phyloP scores from a whole-genome alignment of 2,888 invertebrate species.

The Theristus sp. region DNA sequence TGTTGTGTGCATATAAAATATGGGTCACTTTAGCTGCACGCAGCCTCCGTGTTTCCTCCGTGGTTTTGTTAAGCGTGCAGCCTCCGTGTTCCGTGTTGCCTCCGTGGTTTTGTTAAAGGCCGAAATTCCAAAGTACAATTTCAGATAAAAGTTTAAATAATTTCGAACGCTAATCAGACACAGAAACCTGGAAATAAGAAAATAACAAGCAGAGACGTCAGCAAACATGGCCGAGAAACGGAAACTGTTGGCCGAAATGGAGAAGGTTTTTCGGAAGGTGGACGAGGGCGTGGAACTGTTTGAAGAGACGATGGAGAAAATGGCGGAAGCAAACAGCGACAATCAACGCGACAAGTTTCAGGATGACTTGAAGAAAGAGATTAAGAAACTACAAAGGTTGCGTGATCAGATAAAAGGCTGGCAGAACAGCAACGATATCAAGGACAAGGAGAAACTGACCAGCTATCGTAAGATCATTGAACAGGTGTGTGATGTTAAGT shows the following conservation, averaged over 20 bases:
- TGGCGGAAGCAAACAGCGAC: conserved; percentile 26
- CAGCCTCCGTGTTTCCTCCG: too few species aligned
- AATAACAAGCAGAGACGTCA: too few species aligned
- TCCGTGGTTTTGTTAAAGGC: too few species aligned
- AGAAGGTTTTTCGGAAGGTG: conserved; percentile 9
- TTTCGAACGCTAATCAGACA: neutral
- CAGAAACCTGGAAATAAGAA: neutral
- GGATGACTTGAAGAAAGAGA: conserved; percentile 95
- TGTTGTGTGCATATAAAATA: too few species aligned
- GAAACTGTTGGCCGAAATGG: neutral
- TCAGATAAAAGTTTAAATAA: too few species aligned
- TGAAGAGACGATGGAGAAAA: conserved; percentile 25
- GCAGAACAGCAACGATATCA: conserved; percentile 98
- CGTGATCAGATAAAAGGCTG: conserved; percentile 99
- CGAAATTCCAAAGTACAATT: too few species aligned
- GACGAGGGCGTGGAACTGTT: conserved; percentile 27
- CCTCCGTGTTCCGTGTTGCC: too few species aligned
- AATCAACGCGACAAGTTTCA: conserved; percentile 25
- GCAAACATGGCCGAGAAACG: neutral
- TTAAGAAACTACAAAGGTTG: conserved; percentile 97
- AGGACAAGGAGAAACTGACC: conserved; percentile 92
- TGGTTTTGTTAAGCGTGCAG: too few species aligned
- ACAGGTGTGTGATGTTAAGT: too few species aligned
- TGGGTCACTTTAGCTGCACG: too few species aligned
- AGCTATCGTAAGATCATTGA: conserved; percentile 97